Evolutionary conservation across 2,797 vertebrate species (phyloP).

Genomic region (Corythornis leucogaster): DNA sequence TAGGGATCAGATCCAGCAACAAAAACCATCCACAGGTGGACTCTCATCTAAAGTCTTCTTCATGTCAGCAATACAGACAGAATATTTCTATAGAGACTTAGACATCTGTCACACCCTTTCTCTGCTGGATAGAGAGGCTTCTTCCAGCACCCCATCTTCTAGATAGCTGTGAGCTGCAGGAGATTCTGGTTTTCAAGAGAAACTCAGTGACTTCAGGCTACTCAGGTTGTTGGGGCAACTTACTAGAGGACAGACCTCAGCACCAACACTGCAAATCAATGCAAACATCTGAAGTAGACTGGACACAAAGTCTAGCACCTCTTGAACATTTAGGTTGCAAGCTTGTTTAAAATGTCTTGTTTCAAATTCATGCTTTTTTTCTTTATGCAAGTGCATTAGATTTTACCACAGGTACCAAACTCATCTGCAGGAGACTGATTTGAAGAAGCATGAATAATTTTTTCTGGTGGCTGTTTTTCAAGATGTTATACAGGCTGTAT

Average conservation of each 20-base stretch:
- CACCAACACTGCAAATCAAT: not conserved
- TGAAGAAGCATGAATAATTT: not conserved
- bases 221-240: not conserved
- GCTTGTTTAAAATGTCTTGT: not conserved
- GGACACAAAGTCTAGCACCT: not conserved
- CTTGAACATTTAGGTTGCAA: not conserved
- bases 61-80: not conserved
- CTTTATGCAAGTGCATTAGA: not conserved
- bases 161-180: not conserved
- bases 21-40: not conserved
- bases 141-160: not conserved
- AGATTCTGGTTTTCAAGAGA: not conserved
- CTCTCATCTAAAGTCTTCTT: not conserved
- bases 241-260: not conserved
- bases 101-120: not conserved
- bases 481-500: not conserved
- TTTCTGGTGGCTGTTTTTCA: not conserved
- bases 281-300: not conserved
- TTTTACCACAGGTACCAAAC: not conserved
- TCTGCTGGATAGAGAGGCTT: not conserved
- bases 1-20: not conserved
- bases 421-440: not conserved
- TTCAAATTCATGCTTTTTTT: not conserved
- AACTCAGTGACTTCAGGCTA: not conserved
- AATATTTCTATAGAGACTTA: not conserved